These are phyloP conservation scores for Todiramphus chloris DNA, from an alignment of 2,113 vertebrate genomes.

Conservation along the genomic window DNA sequence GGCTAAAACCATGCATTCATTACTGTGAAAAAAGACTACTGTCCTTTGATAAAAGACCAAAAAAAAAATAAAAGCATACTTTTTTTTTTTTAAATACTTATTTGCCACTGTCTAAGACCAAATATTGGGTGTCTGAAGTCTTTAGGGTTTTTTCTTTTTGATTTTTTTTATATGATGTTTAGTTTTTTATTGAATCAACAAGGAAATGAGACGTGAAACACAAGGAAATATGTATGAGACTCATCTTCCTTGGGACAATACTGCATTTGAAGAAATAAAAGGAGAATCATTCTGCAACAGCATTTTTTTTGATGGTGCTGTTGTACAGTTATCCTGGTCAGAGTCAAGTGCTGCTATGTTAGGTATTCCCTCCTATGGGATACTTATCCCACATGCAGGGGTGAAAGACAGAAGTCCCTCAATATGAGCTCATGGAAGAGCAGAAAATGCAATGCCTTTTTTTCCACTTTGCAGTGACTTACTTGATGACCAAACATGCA, in stretches of 20 bases:
- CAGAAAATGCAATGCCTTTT: background rate
- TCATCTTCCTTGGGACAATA: background rate
- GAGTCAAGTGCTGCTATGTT: background rate
- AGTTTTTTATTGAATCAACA: background rate
- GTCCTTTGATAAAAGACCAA: background rate
- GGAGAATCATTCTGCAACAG: background rate
- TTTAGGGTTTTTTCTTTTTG: background rate
- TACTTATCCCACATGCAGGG: background rate
- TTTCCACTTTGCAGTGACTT: background rate
- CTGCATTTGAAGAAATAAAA: background rate
- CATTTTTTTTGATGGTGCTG: background rate
- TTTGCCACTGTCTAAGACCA: background rate
- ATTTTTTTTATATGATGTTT: background rate
- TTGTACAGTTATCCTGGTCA: background rate
- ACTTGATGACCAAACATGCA: background rate
- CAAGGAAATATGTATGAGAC: background rate
- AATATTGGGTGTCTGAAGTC: background rate
- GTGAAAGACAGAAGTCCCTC: background rate
- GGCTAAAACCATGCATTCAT: background rate
- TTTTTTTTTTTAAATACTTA: background rate
- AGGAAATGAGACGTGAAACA: background rate
- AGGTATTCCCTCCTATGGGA: background rate
- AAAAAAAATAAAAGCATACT: background rate
- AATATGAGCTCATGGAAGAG: background rate
- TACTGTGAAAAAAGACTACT: background rate